A percentile compares a stretch with the other conserved stretches of the same genome.
These are phyloP conservation scores for Pelagia noctiluca DNA, from an alignment of 30 jellyfish, hydroid and myxozoan species.

Conservation along the genomic window DNA sequence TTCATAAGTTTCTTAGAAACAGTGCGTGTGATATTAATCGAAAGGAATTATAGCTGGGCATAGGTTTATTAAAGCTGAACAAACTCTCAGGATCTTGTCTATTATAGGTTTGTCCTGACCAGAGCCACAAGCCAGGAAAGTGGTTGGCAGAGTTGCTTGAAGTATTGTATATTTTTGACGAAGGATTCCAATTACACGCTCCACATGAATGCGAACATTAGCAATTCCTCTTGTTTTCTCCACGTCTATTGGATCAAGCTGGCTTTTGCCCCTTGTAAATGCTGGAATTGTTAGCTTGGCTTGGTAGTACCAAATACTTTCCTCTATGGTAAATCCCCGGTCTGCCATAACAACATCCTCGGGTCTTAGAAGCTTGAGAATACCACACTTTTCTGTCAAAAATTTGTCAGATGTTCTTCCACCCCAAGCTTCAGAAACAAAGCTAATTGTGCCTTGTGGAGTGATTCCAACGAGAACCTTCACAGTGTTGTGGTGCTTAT, in stretches of 20 bases:
- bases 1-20: slow-evolving; percentile 9
- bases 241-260: slow-evolving; percentile 37
- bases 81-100: slow-evolving; percentile 40
- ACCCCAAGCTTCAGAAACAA: slow-evolving; percentile 66
- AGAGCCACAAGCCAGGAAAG: slow-evolving; percentile 19
- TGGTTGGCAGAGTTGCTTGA: slow-evolving; percentile 37
- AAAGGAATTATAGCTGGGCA: slow-evolving; percentile 50
- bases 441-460: slow-evolving; percentile 57
- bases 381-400: slow-evolving; percentile 60
- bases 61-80: slow-evolving; percentile 36
- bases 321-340: slow-evolving; percentile 57
- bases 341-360: slow-evolving; percentile 66
- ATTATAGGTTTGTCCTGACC: slow-evolving; percentile 18
- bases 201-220: slow-evolving; percentile 45
- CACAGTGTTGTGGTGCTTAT: slow-evolving; percentile 66
- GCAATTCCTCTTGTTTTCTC: slow-evolving; percentile 55
- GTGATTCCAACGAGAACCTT: slow-evolving; percentile 53
- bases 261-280: slow-evolving; percentile 44
- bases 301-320: slow-evolving; percentile 40
- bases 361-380: slow-evolving; percentile 35
- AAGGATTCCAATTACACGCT: slow-evolving; percentile 30
- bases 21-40: slow-evolving; percentile 31
- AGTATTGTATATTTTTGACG: slow-evolving; percentile 40
- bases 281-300: slow-evolving; percentile 45
- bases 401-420: slow-evolving; percentile 53